Evolutionary conservation across 2,888 invertebrate genomes (phyloP).

Genomic region (Sminthurides aquaticus): DNA sequence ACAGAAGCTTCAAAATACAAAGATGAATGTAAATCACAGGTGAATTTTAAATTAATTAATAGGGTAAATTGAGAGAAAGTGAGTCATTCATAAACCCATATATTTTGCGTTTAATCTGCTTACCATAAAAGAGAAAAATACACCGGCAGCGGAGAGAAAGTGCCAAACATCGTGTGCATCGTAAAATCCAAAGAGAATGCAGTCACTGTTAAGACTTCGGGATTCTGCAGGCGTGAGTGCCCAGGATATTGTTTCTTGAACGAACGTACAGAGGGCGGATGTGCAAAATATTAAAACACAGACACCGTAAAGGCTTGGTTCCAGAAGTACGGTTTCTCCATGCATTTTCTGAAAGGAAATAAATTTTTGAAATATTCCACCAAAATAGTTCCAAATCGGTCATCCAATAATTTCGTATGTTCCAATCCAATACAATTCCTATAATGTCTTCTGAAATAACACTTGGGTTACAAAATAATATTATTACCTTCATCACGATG

Average conservation of each 20-base stretch:
- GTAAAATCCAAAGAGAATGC: slow-evolving; percentile 61
- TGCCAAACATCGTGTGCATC: slow-evolving; percentile 84
- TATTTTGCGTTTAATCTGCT: slow-evolving; percentile 22
- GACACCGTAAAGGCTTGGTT: slow-evolving; percentile 59
- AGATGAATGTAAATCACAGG: too few relatives aligned
- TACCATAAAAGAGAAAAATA: slow-evolving; percentile 77
- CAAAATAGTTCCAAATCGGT: too few relatives aligned
- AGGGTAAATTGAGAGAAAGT: too few relatives aligned
- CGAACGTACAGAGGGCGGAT: slow-evolving; percentile 64
- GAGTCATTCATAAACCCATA: too few relatives aligned
- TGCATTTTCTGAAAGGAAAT: slow-evolving; percentile 55
- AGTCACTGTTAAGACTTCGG: slow-evolving; percentile 63
- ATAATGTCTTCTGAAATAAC: slow-evolving; percentile 48
- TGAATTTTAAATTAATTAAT: too few relatives aligned
- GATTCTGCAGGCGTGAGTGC: slow-evolving; percentile 67
- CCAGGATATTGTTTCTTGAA: slow-evolving; percentile 54
- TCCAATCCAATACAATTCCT: slow-evolving; percentile 21
- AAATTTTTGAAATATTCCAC: too few relatives aligned
- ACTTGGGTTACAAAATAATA: slow-evolving; percentile 46
- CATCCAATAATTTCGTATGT: too few relatives aligned
- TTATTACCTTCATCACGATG: slow-evolving; percentile 67
- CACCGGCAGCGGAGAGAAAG: slow-evolving; percentile 65
- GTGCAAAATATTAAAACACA: slow-evolving; percentile 61
- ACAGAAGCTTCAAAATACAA: slow-evolving; percentile 50
- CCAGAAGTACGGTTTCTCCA: slow-evolving; percentile 57